Evolutionary conservation across 2,113 vertebrate species (phyloP), one percentile per base, ranked within the genome.

Genomic region (Colaptes auratus): DNA sequence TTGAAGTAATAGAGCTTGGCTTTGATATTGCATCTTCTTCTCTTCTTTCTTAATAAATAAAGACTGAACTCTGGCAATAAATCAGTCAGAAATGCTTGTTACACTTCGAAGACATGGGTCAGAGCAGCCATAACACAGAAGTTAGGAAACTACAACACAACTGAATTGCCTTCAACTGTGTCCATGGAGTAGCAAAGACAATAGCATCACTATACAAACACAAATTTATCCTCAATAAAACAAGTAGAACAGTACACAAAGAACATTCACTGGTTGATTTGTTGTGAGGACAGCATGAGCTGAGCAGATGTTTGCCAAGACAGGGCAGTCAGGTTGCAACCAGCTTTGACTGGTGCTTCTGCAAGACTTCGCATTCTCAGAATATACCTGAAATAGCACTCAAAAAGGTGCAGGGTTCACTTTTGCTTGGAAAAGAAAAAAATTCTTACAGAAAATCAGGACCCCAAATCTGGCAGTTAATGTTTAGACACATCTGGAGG

Each of bases 151-250:
- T 39, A 59, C 56, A 70, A 59, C 59, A 42, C 4, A 50, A 39
- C 63, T 82, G 0, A 1, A 65, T 61, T 72, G 63, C 67, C 74
- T 77, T 93, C 84, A 70, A 1, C 52, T 33, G n/a, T 59, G 71
- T 48, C 78, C 1, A 0, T 19, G 42, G 17, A 82, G 42, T 35
- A 55, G 15, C 46, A 73, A 21, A 79, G 55, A 66, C 39, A 89
- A 88, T 23, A 8, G 31, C 35, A 17, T 36, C 14, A 14, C 28
- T 74, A 12, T 18, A 74, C 21, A 82, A 92, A 92, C 61, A 69
- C 12, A 31, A 88, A 83, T 46, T 92, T 90, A 89, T 86, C 73
- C 76, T 90, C 80, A 73, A 77, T 69, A 65, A 93, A 96, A 74
- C 73, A 73, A 73, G 60, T 50, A 3, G 72, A 84, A 64, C 83